phyloP scores from a whole-genome alignment of 1,140 invertebrate genomes.

The Hydropsyche tenuis region DNA sequence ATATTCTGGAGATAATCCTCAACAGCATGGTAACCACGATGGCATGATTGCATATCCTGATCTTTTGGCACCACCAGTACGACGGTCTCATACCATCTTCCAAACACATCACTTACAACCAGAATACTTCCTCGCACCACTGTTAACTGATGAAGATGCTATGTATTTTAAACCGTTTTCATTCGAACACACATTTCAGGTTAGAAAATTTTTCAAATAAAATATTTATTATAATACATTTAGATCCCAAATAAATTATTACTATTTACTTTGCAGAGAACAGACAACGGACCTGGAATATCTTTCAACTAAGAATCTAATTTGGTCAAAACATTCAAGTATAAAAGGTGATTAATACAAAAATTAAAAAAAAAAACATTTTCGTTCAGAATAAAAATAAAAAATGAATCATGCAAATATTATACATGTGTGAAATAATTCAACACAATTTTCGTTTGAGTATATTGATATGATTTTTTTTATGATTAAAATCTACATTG shows the following conservation, averaged over 20 bases:
- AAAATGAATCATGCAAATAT: too few species aligned
- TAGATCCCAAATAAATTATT: conserved; percentile 12
- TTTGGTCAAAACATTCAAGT: too few species aligned
- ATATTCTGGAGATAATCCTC: conserved; percentile 47
- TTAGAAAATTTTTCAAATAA: conserved; percentile 13
- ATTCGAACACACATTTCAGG: conserved; percentile 40
- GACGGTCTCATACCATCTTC: conserved; percentile 36
- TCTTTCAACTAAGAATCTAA: conserved; percentile 43
- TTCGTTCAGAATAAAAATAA: too few species aligned
- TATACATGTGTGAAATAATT: too few species aligned
- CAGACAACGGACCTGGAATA: conserved; percentile 29
- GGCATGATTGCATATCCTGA: conserved; percentile 57
- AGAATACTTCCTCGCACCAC: conserved; percentile 7
- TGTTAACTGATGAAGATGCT: conserved; percentile 10
- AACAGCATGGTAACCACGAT: conserved; percentile 40
- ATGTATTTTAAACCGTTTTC: conserved; percentile 39
- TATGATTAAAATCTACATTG: too few species aligned
- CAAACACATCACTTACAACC: conserved; percentile 7
- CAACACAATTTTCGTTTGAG: too few species aligned
- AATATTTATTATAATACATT: background rate
- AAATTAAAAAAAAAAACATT: background rate
- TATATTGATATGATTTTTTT: too few species aligned
- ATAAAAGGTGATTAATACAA: too few species aligned
- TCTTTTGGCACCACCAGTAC: conserved; percentile 53
- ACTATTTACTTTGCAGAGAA: conserved; percentile 42